Conservation (phyloP, 2,888 invertebrate genomes). For the Caenorhabditis imperialis region DNA sequence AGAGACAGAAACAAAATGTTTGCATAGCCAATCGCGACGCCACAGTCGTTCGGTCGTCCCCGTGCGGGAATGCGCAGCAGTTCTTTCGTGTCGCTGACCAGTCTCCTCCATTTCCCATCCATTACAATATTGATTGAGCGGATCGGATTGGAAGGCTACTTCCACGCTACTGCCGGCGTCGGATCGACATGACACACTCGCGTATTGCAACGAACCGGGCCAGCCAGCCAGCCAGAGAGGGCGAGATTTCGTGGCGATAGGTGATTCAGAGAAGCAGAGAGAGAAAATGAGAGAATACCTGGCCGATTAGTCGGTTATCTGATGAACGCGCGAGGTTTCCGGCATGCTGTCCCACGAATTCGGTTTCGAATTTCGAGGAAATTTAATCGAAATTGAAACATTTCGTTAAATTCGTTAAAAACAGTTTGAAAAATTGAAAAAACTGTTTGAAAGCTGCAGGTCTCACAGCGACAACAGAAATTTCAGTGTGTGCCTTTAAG, state of each 20-base stretch:
- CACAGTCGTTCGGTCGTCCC: slow-evolving; percentile 25
- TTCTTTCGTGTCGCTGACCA: slow-evolving; percentile 37
- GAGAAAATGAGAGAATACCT: too few species aligned
- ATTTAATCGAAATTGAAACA: too few species aligned
- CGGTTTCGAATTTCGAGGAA: too few species aligned
- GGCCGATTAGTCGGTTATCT: too few species aligned
- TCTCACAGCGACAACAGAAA: slow-evolving; percentile 19
- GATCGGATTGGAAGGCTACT: slow-evolving; percentile 33
- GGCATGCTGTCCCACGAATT: too few species aligned
- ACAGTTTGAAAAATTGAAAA: too few species aligned
- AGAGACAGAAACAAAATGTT: slow-evolving; percentile 39
- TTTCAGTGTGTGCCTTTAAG: slow-evolving; percentile 10
- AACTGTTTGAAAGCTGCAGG: too few species aligned
- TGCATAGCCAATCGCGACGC: slow-evolving; percentile 46
- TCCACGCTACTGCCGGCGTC: slow-evolving; percentile 20
- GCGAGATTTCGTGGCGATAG: too few species aligned
- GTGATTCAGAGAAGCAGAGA: too few species aligned
- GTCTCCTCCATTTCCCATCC: slow-evolving; percentile 28
- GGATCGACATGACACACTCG: slow-evolving; percentile 8
- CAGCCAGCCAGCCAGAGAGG: slow-evolving; percentile 17
- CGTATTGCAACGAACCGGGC: slow-evolving; percentile 20
- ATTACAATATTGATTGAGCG: slow-evolving; percentile 52
- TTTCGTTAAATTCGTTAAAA: too few species aligned
- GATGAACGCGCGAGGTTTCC: too few species aligned
- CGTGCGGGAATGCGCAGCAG: slow-evolving; percentile 48